Evolutionary conservation across 2,113 vertebrate species (phyloP), one percentile per base, ranked within the genome.

Genomic region (Thalassoma bifasciatum): DNA sequence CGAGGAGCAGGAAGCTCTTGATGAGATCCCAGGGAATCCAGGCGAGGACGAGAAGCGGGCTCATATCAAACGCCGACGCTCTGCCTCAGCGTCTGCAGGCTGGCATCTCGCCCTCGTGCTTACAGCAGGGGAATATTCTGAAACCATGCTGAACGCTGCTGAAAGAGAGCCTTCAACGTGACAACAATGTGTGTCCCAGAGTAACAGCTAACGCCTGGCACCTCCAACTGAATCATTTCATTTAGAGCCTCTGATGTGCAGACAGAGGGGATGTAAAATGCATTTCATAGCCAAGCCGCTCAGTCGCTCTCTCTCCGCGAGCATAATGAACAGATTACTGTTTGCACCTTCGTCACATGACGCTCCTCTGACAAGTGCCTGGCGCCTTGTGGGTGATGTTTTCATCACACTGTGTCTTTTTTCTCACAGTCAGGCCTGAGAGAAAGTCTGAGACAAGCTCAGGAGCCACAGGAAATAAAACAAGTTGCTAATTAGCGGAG

Each of bases 181-280:
- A 82, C 83, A 82, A 81, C 85, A 86, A 79, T 73, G 79, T 10
- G 30, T 47, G 80, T 88, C 82, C 82, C 82, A 44, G 74, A 82
- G 87, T 79, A 83, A 66, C 77, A 74, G 86, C 68, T 66, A 76
- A 88, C 65, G 72, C 82, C 79, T 88, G 80, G 81, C 83, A 79
- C 81, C 80, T 89, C 75, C 10, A 36, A 77, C 75, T 66, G 86
- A 90, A 91, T 87, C 71, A 86, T 89, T 93, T 91, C 75, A 87
- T 91, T 92, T 85, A 64, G 61, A 83, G 78, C 72, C 85, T 89
- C 83, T 87, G 88, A 93, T 88, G 82, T 85, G 80, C 74, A 79
- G 77, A 83, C 72, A 71, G 85, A 75, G 80, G 61, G 84, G 80
- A 89, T 72, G 85, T 38, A 57, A 72, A 82, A 83, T 75, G 79